Base-by-base conservation (phyloP, 2,888 invertebrate genomes). In the Colletes collaris region DNA sequence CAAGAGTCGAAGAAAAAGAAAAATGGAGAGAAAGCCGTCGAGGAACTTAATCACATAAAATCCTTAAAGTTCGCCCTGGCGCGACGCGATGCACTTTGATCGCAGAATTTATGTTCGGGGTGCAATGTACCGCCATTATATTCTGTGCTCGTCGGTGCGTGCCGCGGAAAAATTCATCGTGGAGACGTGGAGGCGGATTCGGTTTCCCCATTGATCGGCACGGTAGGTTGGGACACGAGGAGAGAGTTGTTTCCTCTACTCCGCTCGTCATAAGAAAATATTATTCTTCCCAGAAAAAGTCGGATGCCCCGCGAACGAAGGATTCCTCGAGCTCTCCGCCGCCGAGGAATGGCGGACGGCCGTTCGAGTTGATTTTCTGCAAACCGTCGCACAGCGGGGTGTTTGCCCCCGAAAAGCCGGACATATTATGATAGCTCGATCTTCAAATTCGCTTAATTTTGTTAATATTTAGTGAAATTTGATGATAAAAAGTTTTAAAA, bases 31-130 rank as follows among this genome's bases (percentile, higher is more conserved):
- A 52, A 53, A 35, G 67, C 65, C 62, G 44, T 72, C 79, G 82
- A 59, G 71, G 78, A 90, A 88, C 82, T 91, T 91, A 89, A 91
- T 90, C 89, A 81, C 87, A 87, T 86, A 88, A 91, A 90, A 90
- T 89, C 84, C 86, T 87, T 89, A 88, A 90, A 89, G 86, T 90
- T 89, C 76, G 78, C 73, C 82, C 74, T 67, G 82, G 74, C 75
- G 84, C 84, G 84, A 86, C 79, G 83, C 86, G 82, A 84, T 85
- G 85, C 85, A 83, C 86, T 88, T 82, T 89, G 86, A 90, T 89
- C 86, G 83, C 46, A 77, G 79, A 86, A 89, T 90, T 88, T 90
- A 90, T 89, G 86, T 85, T 53, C 86, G 55, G 78, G 81, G 86
- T 81, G 83, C 89, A 87, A 86, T 84, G 89, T 86, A 86, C 89